A percentile compares a stretch with the other conserved stretches of the same genome.
Evolutionary conservation across 1,140 invertebrate genomes (phyloP).

Genomic region (Sarcophaga peregrina): DNA sequence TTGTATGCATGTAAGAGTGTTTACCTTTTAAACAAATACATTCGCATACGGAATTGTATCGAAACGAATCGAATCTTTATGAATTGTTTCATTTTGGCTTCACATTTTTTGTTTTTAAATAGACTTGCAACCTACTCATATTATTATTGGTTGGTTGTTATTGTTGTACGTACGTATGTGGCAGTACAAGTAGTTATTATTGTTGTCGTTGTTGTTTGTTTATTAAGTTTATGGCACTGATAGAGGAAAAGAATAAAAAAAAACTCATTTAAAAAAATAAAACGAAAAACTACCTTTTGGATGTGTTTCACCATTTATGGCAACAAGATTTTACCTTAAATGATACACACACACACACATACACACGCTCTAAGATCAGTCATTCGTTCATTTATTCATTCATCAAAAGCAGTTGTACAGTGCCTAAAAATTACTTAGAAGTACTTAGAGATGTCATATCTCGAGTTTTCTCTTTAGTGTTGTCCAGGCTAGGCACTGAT

Average conservation of each 20-base stretch:
- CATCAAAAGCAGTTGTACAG: too few species aligned
- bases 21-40: too few species aligned
- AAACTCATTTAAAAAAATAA: background rate
- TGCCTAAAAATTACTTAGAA: too few species aligned
- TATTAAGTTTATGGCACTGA: background rate
- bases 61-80: too few species aligned
- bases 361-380: too few species aligned
- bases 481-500: too few species aligned
- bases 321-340: constrained; percentile 25
- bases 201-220: background rate
- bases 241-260: background rate
- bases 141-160: background rate
- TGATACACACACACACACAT: background rate
- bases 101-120: too few species aligned
- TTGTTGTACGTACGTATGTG: background rate
- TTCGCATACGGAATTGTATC: too few species aligned
- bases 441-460: too few species aligned
- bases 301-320: constrained; percentile 36
- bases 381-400: background rate
- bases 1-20: too few species aligned
- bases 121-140: constrained; percentile 11
- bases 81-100: too few species aligned
- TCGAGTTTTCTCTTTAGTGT: too few species aligned
- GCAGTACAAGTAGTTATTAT: background rate
- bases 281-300: constrained; percentile 32